These are phyloP conservation scores for Thunnus albacares DNA, from an alignment of 2,797 vertebrate species.

Conservation along the genomic window DNA sequence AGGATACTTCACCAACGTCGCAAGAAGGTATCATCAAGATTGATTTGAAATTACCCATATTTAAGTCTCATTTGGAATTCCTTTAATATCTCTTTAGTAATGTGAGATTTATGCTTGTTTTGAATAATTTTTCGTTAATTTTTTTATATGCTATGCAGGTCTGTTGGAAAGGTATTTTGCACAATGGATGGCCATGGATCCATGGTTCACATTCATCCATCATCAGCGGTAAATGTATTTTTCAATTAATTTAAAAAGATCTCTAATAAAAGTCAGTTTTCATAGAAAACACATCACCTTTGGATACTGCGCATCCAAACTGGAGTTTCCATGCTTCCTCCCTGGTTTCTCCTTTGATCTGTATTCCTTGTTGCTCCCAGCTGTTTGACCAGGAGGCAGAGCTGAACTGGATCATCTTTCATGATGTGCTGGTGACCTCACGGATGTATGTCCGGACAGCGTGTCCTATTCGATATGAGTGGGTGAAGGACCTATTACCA, in stretches of 20 bases:
- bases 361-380: constrained; percentile 72
- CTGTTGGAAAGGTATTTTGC: constrained; percentile 94
- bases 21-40: constrained; percentile 88
- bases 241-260: background rate
- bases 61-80: background rate
- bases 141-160: constrained; percentile 81
- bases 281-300: background rate
- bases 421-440: constrained; percentile 95
- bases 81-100: background rate
- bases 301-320: background rate
- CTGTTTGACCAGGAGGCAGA: constrained; percentile 92
- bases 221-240: constrained; percentile 90
- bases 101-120: background rate
- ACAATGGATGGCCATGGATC: constrained; percentile 99
- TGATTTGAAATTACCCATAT: background rate
- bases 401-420: constrained; percentile 97
- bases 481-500: constrained; percentile 95
- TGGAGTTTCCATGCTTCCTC: background rate
- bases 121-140: background rate
- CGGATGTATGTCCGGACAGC: constrained; percentile 93
- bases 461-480: constrained; percentile 95
- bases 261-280: background rate
- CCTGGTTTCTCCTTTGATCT: background rate
- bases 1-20: constrained; percentile 96
- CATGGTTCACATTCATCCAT: constrained; percentile 95